Conservation (phyloP, 2,888 invertebrate species). For the Cheilosia impressa region DNA sequence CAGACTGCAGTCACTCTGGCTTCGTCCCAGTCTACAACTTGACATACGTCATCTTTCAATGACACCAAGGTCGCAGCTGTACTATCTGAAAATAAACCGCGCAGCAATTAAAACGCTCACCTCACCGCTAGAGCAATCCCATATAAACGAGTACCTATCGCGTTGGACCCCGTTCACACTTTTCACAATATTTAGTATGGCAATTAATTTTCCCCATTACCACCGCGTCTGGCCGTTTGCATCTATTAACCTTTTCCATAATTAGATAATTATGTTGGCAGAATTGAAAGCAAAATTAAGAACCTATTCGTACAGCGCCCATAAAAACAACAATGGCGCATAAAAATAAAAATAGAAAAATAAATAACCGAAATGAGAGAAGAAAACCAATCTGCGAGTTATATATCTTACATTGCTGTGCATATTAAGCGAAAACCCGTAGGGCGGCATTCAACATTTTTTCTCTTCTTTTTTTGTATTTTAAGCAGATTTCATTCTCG, state of each 20-base stretch:
- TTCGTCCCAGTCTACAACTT: no score
- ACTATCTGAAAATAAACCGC: no score
- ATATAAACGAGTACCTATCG: not conserved
- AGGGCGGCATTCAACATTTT: constrained; percentile 40
- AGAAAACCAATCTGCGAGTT: not conserved
- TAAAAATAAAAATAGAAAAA: not conserved
- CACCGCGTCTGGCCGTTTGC: constrained; percentile 10
- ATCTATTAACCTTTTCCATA: constrained; percentile 36
- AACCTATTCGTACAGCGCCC: constrained; percentile 22
- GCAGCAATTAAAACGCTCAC: not conserved
- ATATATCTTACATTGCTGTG: constrained; percentile 29
- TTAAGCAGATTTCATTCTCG: constrained; percentile 1
- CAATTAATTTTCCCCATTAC: constrained; percentile 6
- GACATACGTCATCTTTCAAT: no score
- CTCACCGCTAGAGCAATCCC: not conserved
- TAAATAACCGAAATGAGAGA: not conserved
- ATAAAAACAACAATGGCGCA: constrained; percentile 20
- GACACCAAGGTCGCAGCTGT: no score
- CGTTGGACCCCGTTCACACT: not conserved
- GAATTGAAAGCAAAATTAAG: constrained; percentile 35
- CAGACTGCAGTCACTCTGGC: no score
- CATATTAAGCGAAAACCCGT: constrained; percentile 52
- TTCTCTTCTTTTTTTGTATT: not conserved
- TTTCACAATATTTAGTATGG: not conserved
- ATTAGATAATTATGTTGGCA: constrained; percentile 34